Percentiles rank a stretch among this genome's conserved stretches.
phyloP scores from a whole-genome alignment of 2,797 vertebrate genomes.

The Merluccius polli region DNA sequence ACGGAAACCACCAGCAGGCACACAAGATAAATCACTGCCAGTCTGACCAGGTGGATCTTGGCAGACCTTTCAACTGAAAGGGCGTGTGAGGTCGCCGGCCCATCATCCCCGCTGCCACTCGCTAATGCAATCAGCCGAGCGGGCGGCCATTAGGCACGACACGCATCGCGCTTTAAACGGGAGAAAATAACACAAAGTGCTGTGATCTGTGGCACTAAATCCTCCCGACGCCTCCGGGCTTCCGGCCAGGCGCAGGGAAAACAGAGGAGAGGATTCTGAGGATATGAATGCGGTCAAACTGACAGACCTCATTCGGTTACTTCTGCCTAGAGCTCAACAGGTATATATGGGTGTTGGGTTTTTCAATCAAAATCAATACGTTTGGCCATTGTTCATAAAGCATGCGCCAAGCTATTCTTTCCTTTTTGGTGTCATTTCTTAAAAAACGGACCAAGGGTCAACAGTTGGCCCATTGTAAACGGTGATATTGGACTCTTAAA shows the following conservation, averaged over 20 bases:
- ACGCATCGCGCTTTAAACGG: slow-evolving; percentile 45
- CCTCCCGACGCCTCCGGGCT: slow-evolving; percentile 40
- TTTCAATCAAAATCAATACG: not conserved
- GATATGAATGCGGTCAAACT: slow-evolving; percentile 20
- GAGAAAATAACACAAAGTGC: slow-evolving; percentile 53
- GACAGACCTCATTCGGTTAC: slow-evolving; percentile 18
- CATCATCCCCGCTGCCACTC: slow-evolving; percentile 31
- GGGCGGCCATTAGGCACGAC: slow-evolving; percentile 40
- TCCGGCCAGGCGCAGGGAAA: slow-evolving; percentile 35
- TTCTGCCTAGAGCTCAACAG: not conserved
- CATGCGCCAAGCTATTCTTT: not conserved
- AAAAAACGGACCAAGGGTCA: not conserved
- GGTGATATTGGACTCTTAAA: not conserved
- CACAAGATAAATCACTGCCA: not conserved
- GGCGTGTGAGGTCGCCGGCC: slow-evolving; percentile 33
- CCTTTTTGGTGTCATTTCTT: not conserved
- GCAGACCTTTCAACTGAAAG: slow-evolving; percentile 32
- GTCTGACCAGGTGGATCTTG: not conserved
- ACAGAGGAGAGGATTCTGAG: slow-evolving; percentile 27
- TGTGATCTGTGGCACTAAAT: slow-evolving; percentile 46
- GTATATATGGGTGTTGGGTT: not conserved
- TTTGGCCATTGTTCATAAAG: not conserved
- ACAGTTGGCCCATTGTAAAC: not conserved
- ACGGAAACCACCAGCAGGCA: not conserved
- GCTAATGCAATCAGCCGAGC: slow-evolving; percentile 35